These are phyloP conservation scores for Hermaeophaga mercurialis DNA, from an alignment of 2,888 invertebrate genomes.

Conservation along the genomic window DNA sequence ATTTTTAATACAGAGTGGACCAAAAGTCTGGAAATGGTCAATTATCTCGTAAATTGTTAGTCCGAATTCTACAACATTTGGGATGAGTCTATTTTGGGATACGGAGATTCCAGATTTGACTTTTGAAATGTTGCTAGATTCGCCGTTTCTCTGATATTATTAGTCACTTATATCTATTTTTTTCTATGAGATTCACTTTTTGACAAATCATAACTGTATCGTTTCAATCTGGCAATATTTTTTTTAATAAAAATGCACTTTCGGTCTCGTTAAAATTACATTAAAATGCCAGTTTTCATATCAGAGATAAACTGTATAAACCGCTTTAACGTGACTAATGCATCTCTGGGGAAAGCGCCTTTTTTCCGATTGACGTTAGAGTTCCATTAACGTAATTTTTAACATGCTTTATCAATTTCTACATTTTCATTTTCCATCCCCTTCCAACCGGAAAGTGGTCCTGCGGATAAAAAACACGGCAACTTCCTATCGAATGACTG, in stretches of 20 bases:
- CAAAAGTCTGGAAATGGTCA: too few species aligned
- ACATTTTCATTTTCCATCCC: slow-evolving; percentile 40
- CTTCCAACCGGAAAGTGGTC: slow-evolving; percentile 23
- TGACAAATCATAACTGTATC: neutral
- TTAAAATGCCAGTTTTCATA: slow-evolving; percentile 55
- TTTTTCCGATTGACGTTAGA: slow-evolving; percentile 48
- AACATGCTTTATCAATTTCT: slow-evolving; percentile 55
- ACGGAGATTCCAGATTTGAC: too few species aligned
- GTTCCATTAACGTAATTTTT: slow-evolving; percentile 55
- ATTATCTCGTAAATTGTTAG: too few species aligned
- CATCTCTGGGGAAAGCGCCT: slow-evolving; percentile 39
- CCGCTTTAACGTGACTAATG: slow-evolving; percentile 48
- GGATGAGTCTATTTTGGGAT: too few species aligned
- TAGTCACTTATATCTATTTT: too few species aligned
- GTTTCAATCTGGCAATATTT: slow-evolving; percentile 24
- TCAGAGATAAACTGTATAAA: slow-evolving; percentile 46
- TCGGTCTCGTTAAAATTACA: slow-evolving; percentile 55
- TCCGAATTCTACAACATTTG: too few species aligned
- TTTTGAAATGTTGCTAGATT: too few species aligned
- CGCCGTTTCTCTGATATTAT: too few species aligned
- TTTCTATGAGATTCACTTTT: too few species aligned
- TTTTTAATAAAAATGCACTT: slow-evolving; percentile 35
- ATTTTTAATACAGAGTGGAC: too few species aligned
- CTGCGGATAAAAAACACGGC: slow-evolving; percentile 4
- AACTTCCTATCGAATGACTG: slow-evolving; percentile 15